Evolutionary conservation across 2,113 vertebrate species (phyloP).

Genomic region (Caranx ignobilis): DNA sequence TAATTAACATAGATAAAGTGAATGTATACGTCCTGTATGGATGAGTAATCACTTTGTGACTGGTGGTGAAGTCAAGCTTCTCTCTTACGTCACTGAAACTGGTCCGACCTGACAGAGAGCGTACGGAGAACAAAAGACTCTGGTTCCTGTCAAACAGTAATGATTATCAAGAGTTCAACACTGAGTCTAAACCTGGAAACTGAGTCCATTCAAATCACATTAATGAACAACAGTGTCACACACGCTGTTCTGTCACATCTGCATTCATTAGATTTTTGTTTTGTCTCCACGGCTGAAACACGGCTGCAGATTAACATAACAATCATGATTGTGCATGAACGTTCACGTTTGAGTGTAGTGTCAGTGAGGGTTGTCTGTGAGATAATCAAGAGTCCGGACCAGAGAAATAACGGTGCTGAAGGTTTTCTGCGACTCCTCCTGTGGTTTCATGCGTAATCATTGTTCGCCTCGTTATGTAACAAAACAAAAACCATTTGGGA

Average conservation of each 20-base stretch:
- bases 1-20: no score
- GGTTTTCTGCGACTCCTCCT: neutral
- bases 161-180: neutral
- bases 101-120: constrained; percentile 7
- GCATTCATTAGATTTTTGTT: neutral
- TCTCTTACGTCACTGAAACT: neutral
- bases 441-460: neutral
- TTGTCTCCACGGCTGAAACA: neutral
- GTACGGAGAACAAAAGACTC: neutral
- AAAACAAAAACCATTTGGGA: neutral
- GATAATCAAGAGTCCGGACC: neutral
- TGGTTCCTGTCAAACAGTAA: constrained; percentile 1
- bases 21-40: no score
- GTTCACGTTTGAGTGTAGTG: neutral
- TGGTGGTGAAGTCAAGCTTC: neutral
- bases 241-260: neutral
- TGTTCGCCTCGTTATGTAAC: neutral
- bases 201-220: neutral
- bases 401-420: neutral
- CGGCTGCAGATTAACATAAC: neutral
- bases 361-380: neutral
- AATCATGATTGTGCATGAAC: neutral
- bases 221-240: neutral
- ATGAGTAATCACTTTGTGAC: neutral
- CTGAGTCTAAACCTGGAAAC: neutral